Evolutionary conservation across 1,140 invertebrate species (phyloP).

Genomic region (Agrilus planipennis): DNA sequence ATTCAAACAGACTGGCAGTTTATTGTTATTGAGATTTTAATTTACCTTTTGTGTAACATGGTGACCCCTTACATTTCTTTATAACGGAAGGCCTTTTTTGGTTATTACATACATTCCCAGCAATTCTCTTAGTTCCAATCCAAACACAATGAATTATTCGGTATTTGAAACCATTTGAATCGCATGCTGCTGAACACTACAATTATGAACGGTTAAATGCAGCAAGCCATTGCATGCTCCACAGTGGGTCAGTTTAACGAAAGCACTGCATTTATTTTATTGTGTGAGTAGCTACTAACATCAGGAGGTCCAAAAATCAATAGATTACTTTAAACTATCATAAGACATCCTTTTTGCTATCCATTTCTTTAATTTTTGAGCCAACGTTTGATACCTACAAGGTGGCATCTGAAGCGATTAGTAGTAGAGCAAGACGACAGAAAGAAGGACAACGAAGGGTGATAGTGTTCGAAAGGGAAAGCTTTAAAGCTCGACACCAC

Average conservation of each 20-base stretch:
- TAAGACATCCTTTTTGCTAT: too few relatives aligned
- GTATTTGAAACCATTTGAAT: constrained; percentile 61
- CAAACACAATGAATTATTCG: constrained; percentile 79
- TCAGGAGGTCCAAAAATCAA: background rate
- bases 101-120: constrained; percentile 68
- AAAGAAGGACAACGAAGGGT: too few relatives aligned
- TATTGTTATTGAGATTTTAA: constrained; percentile 1
- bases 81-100: constrained; percentile 60
- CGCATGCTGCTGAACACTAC: constrained; percentile 69
- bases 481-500: too few relatives aligned
- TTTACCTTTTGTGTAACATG: constrained; percentile 39
- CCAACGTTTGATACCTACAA: too few relatives aligned
- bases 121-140: constrained; percentile 67
- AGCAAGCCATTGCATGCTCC: background rate
- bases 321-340: background rate
- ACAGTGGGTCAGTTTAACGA: background rate
- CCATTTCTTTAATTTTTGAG: too few relatives aligned
- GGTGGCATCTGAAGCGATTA: too few relatives aligned
- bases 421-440: too few relatives aligned
- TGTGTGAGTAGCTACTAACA: background rate
- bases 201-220: constrained; percentile 10
- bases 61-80: constrained; percentile 57
- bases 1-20: background rate
- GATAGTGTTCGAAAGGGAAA: too few relatives aligned
- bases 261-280: background rate